Conservation (phyloP, 2,113 vertebrate species). For the Prinia subflava region DNA sequence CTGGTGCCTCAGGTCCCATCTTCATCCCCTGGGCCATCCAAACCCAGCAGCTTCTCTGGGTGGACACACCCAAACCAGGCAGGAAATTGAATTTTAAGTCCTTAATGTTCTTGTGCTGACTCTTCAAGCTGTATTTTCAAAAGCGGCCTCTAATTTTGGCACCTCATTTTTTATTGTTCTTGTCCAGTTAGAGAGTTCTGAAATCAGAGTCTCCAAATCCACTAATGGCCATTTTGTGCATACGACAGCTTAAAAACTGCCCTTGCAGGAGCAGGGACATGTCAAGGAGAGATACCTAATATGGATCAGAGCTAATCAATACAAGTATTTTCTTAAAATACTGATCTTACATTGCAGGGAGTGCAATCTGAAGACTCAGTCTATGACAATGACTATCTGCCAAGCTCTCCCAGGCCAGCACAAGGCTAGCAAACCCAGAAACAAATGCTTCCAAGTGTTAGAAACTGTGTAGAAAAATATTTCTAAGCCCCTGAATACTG, state of each 20-base stretch:
- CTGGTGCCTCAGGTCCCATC: not conserved
- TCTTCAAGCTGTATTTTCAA: not conserved
- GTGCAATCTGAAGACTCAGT: not conserved
- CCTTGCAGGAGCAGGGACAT: not conserved
- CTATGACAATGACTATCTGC: not conserved
- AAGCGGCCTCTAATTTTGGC: not conserved
- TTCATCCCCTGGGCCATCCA: not conserved
- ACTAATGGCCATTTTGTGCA: not conserved
- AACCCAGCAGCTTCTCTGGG: not conserved
- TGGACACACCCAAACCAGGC: not conserved
- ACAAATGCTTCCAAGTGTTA: not conserved
- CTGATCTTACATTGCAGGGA: not conserved
- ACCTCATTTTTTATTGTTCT: not conserved
- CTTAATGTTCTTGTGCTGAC: not conserved
- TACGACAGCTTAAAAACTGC: not conserved
- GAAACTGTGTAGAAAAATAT: not conserved
- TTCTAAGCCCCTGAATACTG: not conserved
- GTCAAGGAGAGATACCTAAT: not conserved
- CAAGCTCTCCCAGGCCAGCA: not conserved
- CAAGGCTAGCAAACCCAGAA: not conserved
- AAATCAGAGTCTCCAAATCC: not conserved
- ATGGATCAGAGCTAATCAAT: not conserved
- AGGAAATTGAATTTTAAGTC: not conserved
- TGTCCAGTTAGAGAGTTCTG: not conserved
- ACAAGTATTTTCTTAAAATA: not conserved